phyloP scores from a whole-genome alignment of 2,797 vertebrate species.

The Sebastes steindachneri region DNA sequence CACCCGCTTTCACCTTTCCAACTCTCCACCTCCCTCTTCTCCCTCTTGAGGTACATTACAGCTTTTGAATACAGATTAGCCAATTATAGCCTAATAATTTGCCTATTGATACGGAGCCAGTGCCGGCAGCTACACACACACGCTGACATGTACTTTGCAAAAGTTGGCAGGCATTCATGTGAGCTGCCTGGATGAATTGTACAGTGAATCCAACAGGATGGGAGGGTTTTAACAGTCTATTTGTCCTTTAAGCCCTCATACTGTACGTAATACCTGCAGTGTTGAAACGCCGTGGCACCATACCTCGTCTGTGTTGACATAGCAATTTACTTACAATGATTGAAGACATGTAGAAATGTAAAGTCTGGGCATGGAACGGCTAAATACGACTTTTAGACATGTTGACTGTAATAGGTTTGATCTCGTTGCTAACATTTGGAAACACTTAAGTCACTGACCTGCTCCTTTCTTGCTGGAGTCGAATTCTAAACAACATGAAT shows the following conservation, averaged over 20 bases:
- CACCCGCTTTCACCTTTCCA: conserved; percentile 43
- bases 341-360: background rate
- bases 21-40: conserved; percentile 26
- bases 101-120: conserved; percentile 21
- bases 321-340: background rate
- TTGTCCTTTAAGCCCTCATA: conserved; percentile 12
- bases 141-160: background rate
- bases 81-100: conserved; percentile 45
- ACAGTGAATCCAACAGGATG: conserved; percentile 33
- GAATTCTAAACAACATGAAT: conserved; percentile 40
- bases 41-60: conserved; percentile 28
- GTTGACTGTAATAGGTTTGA: conserved; percentile 5
- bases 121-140: conserved; percentile 38
- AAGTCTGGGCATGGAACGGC: background rate
- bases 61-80: conserved; percentile 61
- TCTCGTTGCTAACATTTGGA: conserved; percentile 34
- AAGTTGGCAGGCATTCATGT: conserved; percentile 49
- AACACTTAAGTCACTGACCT: conserved; percentile 37
- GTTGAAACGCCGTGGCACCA: background rate
- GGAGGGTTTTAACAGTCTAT: background rate
- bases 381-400: background rate
- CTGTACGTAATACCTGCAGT: background rate
- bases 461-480: conserved; percentile 13
- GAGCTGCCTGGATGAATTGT: conserved; percentile 24
- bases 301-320: background rate